Evolutionary conservation across 1,140 invertebrate genomes (phyloP).

Genomic region (Vanessa tameamea): DNA sequence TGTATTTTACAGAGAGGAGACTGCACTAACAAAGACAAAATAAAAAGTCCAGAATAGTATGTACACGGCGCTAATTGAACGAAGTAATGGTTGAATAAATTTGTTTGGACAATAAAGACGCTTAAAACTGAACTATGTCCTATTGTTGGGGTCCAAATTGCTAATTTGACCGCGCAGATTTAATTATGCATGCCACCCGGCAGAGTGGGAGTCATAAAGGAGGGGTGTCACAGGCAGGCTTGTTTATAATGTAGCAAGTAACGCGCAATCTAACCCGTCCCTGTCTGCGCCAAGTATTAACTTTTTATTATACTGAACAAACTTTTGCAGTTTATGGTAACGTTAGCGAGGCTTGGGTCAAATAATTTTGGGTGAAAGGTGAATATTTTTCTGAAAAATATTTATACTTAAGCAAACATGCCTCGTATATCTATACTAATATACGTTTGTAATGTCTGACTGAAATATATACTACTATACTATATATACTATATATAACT

Average conservation of each 20-base stretch:
- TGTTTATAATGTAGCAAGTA: conserved; percentile 78
- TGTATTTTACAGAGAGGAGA: conserved; percentile 34
- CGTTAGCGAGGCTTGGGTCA: conserved; percentile 48
- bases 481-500: too few relatives aligned
- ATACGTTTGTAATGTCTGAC: neutral
- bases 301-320: conserved; percentile 73
- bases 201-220: conserved; percentile 65
- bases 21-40: conserved; percentile 39
- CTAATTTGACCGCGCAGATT: conserved; percentile 78
- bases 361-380: conserved; percentile 42
- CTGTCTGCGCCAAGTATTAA: conserved; percentile 65
- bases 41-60: conserved; percentile 42
- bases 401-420: neutral
- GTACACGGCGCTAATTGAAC: conserved; percentile 50
- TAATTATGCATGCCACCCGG: conserved; percentile 76
- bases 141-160: conserved; percentile 74
- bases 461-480: too few relatives aligned
- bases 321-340: conserved; percentile 66
- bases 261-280: conserved; percentile 64
- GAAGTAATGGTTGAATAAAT: conserved; percentile 62
- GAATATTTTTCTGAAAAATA: neutral
- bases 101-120: conserved; percentile 60
- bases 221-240: conserved; percentile 69
- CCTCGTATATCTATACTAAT: neutral
- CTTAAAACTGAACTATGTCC: conserved; percentile 75